Evolutionary conservation across 2,113 vertebrate species (phyloP).

Genomic region (Diphyllodes magnificus): DNA sequence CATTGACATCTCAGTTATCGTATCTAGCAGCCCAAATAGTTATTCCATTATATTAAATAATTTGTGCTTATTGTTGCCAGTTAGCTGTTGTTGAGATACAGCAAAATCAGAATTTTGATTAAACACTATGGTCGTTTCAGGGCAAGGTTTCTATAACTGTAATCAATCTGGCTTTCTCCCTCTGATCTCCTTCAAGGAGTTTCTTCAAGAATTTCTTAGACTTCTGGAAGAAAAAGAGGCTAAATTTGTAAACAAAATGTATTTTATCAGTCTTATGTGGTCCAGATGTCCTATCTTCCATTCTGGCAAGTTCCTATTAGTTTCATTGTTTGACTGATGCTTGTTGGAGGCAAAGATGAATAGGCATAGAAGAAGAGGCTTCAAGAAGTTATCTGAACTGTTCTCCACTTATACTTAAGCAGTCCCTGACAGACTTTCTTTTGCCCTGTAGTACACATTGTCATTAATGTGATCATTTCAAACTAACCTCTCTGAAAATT

Average conservation of each 20-base stretch:
- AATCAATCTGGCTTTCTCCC: not conserved
- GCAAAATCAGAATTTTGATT: not conserved
- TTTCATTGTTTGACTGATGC: not conserved
- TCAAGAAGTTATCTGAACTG: not conserved
- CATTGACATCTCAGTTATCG: not conserved
- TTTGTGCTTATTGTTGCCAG: not conserved
- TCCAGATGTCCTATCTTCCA: not conserved
- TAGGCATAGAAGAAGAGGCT: not conserved
- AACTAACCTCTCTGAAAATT: not conserved
- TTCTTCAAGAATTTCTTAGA: not conserved
- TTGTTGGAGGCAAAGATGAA: not conserved
- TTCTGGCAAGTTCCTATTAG: not conserved
- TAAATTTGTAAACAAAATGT: not conserved
- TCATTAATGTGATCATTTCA: not conserved
- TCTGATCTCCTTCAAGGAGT: not conserved
- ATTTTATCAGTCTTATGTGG: not conserved
- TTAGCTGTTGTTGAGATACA: not conserved
- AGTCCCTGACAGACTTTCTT: not conserved
- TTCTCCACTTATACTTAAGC: not conserved
- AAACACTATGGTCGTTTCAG: not conserved
- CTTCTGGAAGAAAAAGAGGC: not conserved
- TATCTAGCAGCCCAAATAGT: not conserved
- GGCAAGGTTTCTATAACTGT: not conserved
- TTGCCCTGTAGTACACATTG: not conserved
- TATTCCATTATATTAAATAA: not conserved